Evolutionary conservation across 2,113 vertebrate species (phyloP).

Genomic region (Petroica traversi): DNA sequence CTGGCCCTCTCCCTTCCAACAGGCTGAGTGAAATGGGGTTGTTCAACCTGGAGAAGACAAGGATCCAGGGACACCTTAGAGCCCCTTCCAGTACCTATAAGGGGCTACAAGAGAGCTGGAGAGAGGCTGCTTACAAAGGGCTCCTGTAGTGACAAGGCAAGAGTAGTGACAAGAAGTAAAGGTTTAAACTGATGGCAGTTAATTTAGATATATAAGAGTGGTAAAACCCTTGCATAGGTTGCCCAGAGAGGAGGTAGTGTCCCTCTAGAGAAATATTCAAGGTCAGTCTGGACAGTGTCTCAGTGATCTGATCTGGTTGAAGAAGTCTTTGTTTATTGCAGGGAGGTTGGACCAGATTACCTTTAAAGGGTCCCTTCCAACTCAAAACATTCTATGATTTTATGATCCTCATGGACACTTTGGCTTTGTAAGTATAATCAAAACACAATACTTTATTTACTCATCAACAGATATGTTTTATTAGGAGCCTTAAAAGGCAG

Average conservation of each 20-base stretch:
- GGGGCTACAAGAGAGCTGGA: not conserved
- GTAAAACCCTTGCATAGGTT: not conserved
- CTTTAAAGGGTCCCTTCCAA: not conserved
- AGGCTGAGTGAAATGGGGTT: not conserved
- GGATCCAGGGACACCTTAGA: not conserved
- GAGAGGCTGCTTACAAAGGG: not conserved
- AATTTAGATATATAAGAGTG: not conserved
- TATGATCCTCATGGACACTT: not conserved
- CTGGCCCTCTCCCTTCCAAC: too few relatives aligned
- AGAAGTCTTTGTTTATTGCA: not conserved
- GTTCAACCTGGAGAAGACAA: not conserved
- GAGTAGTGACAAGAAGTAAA: not conserved
- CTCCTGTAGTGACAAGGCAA: not conserved
- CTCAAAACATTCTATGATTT: not conserved
- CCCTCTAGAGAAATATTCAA: not conserved
- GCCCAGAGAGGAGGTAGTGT: not conserved
- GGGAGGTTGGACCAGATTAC: not conserved
- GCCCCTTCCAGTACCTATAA: not conserved
- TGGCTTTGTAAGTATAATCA: not conserved
- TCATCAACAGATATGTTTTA: not conserved
- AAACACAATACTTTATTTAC: not conserved
- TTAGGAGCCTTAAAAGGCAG: not conserved
- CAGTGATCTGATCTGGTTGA: not conserved
- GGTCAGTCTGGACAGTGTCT: not conserved
- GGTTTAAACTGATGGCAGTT: not conserved